These are phyloP conservation scores for Psephotus haematonotus DNA, from an alignment of 2,113 vertebrate genomes.

Conservation along the genomic window DNA sequence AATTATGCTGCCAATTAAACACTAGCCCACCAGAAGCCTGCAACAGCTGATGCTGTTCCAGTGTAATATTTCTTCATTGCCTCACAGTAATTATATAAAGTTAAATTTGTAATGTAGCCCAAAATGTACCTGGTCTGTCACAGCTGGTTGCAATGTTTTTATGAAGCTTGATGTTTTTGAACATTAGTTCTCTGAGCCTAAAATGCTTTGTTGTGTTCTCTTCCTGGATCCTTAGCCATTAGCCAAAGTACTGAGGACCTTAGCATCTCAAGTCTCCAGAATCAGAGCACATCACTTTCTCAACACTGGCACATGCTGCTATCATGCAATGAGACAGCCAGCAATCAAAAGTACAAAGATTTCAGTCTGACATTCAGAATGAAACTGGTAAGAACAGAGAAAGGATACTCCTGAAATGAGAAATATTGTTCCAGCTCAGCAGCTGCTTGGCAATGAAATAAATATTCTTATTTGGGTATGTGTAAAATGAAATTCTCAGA, in stretches of 20 bases:
- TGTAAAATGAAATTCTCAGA: neutral
- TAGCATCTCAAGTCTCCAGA: neutral
- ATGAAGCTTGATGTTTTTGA: neutral
- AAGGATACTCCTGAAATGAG: slow-evolving; percentile 4
- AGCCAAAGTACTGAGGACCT: neutral
- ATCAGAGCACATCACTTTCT: neutral
- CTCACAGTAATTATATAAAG: slow-evolving; percentile 68
- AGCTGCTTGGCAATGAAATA: neutral
- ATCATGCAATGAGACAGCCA: fast-evolving
- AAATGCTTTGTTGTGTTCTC: neutral
- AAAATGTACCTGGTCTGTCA: slow-evolving; percentile 37
- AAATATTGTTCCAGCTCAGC: neutral
- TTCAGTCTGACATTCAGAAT: neutral
- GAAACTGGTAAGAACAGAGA: neutral
- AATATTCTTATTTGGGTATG: neutral
- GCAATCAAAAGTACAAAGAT: neutral
- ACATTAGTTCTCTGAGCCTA: neutral
- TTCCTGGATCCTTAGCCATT: neutral
- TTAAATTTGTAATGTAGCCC: slow-evolving; percentile 64
- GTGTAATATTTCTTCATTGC: slow-evolving; percentile 50
- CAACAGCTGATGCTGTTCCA: slow-evolving; percentile 45
- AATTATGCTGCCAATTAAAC: slow-evolving; percentile 75
- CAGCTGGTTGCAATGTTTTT: neutral
- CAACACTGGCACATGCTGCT: neutral
- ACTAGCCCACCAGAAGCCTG: slow-evolving; percentile 52